Percentiles rank a stretch among this genome's conserved stretches.
phyloP scores from a whole-genome alignment of 2,113 vertebrate genomes.

The Strigops habroptila region DNA sequence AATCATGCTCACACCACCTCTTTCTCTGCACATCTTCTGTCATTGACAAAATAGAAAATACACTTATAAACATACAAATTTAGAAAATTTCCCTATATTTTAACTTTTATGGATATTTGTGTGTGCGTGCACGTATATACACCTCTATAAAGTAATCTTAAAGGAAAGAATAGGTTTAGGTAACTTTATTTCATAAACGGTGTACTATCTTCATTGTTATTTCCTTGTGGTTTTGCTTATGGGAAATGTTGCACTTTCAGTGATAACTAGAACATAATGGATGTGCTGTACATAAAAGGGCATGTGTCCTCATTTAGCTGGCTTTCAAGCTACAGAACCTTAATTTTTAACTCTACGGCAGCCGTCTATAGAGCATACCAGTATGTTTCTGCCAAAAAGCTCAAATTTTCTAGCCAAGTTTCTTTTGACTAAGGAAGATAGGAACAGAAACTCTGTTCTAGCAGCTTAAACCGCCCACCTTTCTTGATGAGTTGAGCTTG shows the following conservation, averaged over 20 bases:
- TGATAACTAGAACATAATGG: background rate
- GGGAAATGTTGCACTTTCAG: background rate
- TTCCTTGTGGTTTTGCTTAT: background rate
- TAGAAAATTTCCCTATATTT: background rate
- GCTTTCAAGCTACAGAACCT: background rate
- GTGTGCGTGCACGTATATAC: accelerated
- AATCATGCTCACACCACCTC: background rate
- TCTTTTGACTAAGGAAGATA: background rate
- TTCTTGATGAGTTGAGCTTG: background rate
- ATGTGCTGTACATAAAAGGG: background rate
- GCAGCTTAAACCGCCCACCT: background rate
- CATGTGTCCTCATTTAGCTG: background rate
- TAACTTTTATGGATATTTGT: accelerated
- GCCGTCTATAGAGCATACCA: background rate
- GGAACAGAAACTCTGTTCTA: background rate
- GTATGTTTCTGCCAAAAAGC: background rate
- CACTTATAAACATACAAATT: background rate
- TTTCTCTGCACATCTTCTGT: background rate
- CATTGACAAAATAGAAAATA: background rate
- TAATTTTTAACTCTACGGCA: background rate
- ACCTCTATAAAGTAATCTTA: background rate
- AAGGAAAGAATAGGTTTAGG: background rate
- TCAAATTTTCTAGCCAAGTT: background rate
- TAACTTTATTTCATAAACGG: background rate
- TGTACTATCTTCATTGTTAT: background rate